A percentile compares a stretch with the other conserved stretches of the same genome.
These are phyloP conservation scores for Smutsia temminckii DNA, from an alignment of 2,797 vertebrate genomes.

Conservation along the genomic window DNA sequence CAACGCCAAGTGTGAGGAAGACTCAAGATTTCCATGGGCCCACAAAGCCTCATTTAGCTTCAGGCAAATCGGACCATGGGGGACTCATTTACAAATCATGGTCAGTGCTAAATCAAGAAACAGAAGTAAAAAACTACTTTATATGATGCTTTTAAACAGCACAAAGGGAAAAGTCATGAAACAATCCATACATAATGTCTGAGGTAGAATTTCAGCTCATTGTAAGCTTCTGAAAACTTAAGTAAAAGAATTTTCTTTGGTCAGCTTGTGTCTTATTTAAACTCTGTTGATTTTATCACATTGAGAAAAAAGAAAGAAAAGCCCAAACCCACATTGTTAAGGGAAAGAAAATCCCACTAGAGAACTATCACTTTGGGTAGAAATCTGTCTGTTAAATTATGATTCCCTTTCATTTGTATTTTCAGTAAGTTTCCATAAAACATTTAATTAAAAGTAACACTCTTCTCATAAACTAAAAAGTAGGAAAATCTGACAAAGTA, in stretches of 20 bases:
- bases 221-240: conserved; percentile 25
- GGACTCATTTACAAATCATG: neutral
- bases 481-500: conserved; percentile 25
- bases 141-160: neutral
- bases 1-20: neutral
- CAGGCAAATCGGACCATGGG: neutral
- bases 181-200: neutral
- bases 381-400: conserved; percentile 28
- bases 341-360: neutral
- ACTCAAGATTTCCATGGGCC: neutral
- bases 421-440: conserved; percentile 30
- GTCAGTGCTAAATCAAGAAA: conserved; percentile 43
- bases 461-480: neutral
- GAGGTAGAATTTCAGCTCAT: neutral
- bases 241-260: conserved; percentile 39
- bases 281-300: conserved; percentile 9
- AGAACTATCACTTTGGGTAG: neutral
- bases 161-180: conserved; percentile 16
- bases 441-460: conserved; percentile 25
- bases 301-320: neutral
- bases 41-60: neutral
- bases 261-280: conserved; percentile 16
- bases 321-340: neutral
- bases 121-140: conserved; percentile 13
- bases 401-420: conserved; percentile 41